Percentiles rank a stretch among this genome's conserved stretches.
phyloP scores from a whole-genome alignment of 2,113 vertebrate genomes.

The Suncus etruscus region DNA sequence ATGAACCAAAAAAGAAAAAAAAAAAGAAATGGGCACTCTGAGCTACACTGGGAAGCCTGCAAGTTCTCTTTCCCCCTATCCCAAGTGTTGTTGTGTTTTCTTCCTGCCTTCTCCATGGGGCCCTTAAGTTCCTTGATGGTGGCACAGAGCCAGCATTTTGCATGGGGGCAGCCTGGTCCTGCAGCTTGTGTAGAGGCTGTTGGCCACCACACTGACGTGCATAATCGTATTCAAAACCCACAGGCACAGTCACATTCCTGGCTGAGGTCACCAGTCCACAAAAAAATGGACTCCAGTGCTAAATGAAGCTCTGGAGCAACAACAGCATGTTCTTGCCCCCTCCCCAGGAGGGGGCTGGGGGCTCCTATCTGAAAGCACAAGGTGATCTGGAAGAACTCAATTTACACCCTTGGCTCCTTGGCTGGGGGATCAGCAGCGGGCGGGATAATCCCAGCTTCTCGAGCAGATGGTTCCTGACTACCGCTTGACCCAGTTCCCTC shows the following conservation, averaged over 20 bases:
- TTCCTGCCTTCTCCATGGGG: background rate
- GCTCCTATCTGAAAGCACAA: constrained; percentile 25
- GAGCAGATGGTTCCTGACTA: constrained; percentile 84
- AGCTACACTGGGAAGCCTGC: background rate
- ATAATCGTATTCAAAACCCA: constrained; percentile 70
- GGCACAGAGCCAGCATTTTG: constrained; percentile 45
- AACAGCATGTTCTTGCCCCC: constrained; percentile 38
- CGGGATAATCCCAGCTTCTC: constrained; percentile 83
- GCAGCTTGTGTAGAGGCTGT: background rate
- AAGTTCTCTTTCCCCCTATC: background rate
- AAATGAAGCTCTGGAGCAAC: constrained; percentile 64
- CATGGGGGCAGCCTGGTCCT: background rate
- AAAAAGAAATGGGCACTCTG: background rate
- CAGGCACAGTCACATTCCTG: constrained; percentile 48
- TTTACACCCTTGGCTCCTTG: constrained; percentile 77
- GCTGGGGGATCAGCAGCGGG: constrained; percentile 82
- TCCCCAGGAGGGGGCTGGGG: constrained; percentile 31
- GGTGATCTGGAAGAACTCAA: constrained; percentile 81
- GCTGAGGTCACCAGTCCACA: constrained; percentile 54
- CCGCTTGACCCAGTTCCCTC: constrained; percentile 81
- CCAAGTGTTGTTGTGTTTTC: background rate
- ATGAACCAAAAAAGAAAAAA: background rate
- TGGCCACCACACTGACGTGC: constrained; percentile 22
- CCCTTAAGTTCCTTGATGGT: background rate
- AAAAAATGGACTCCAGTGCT: constrained; percentile 20